These are phyloP conservation scores for Glaucidium brasilianum DNA, from an alignment of 2,113 vertebrate species.

Conservation along the genomic window DNA sequence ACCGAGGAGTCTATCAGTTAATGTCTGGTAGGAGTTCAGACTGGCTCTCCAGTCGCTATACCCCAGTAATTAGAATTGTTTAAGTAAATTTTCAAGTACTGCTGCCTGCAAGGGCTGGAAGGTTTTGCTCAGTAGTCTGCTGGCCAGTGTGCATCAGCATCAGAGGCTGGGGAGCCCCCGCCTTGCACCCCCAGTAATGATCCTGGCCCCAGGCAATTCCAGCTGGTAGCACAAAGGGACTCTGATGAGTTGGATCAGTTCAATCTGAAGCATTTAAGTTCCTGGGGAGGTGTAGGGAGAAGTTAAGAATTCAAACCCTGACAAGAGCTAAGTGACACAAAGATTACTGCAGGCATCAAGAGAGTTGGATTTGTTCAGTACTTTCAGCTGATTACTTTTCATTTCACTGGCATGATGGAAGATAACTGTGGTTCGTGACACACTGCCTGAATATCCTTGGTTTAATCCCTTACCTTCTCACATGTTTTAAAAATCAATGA, in stretches of 20 bases:
- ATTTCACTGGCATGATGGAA: slow-evolving; percentile 18
- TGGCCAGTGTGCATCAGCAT: background rate
- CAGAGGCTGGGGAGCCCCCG: background rate
- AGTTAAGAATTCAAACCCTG: slow-evolving; percentile 1
- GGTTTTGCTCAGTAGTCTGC: background rate
- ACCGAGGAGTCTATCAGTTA: background rate
- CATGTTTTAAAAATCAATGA: background rate
- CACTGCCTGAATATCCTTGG: background rate
- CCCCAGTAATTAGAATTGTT: background rate
- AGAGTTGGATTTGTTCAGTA: background rate
- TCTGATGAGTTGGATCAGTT: background rate
- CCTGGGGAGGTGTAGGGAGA: background rate
- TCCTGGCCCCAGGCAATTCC: background rate
- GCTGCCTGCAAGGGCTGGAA: background rate
- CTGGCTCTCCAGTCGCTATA: background rate
- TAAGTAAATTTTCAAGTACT: background rate
- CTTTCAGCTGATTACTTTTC: background rate
- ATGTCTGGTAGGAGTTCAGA: background rate
- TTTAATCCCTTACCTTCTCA: slow-evolving; percentile 2
- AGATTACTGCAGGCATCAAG: background rate
- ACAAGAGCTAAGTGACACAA: background rate
- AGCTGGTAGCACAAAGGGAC: background rate
- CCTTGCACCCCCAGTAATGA: background rate
- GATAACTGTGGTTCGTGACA: slow-evolving; percentile 17
- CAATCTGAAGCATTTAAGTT: background rate